Conservation (phyloP, 2,113 vertebrate species). For the Lepidothrix coronata region DNA sequence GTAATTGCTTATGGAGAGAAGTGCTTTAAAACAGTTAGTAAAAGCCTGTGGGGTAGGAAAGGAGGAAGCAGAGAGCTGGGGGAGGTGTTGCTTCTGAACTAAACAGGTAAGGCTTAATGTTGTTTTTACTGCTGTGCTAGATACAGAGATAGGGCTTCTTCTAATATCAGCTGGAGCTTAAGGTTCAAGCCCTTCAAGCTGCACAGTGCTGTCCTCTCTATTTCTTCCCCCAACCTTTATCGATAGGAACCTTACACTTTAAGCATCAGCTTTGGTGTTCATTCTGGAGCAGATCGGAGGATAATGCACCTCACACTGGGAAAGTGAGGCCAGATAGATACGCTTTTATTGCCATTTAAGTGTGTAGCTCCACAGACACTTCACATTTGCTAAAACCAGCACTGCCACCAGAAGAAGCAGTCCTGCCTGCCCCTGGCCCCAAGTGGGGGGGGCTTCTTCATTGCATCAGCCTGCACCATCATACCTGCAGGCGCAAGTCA, state of each 20-base stretch:
- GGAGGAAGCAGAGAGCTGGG: not conserved
- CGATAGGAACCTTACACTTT: not conserved
- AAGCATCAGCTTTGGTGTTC: not conserved
- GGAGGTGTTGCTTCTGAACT: not conserved
- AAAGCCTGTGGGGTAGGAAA: conserved; percentile 24
- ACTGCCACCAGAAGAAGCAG: not conserved
- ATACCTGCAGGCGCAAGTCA: not conserved
- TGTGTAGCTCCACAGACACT: not conserved
- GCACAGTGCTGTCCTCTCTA: not conserved
- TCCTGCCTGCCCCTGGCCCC: not conserved
- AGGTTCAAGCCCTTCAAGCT: not conserved
- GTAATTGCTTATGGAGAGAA: conserved; percentile 52
- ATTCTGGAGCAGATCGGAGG: not conserved
- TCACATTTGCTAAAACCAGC: not conserved
- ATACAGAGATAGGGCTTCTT: not conserved
- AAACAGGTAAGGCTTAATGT: not conserved
- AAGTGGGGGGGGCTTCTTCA: fast-evolving
- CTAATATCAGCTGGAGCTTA: not conserved
- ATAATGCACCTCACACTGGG: not conserved
- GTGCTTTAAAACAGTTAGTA: conserved; percentile 47
- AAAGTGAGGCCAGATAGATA: not conserved
- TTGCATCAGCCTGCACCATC: fast-evolving
- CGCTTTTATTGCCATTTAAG: not conserved
- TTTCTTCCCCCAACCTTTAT: not conserved
- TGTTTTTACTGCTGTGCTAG: not conserved